Evolutionary conservation across 2,797 vertebrate genomes (phyloP), one percentile per base, ranked within the genome.

Genomic region (Apodemus agrarius): DNA sequence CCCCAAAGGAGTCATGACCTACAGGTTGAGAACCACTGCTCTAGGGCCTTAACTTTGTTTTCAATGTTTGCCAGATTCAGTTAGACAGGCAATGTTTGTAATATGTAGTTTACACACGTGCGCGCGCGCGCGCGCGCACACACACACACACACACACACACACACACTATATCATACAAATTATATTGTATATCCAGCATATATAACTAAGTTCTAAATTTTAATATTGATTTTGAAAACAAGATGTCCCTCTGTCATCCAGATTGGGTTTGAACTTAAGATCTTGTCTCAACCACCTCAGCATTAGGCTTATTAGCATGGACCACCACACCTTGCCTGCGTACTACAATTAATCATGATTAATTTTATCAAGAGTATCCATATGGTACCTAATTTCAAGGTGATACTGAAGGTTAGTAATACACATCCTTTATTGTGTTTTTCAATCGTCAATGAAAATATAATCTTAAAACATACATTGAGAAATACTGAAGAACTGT

Each of bases 361-460:
- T 75, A 49, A 85, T 94, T 85, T 79, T 83, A 72, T 89, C 86
- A 81, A 6, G 9, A 75, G 17, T 63, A 46, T 0, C 7, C 21
- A 75, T 52, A 21, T 81, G 17, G 17, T 46, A 63, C 7, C 54
- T 69, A 67, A 22, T 11, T 96, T 95, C 43, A 87, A 93, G 65
- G 24, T 40, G 78, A 82, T 84, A 7, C 34, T 92, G 6, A 96
- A 52, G 4, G 76, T 92, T 49, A 86, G 16, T 59, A 61, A 34
- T 21, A 10, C 85, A 6, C 61, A 61, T 37, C 52, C 81, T 63
- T 43, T 82, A 57, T 34, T 49, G 54, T 59, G 14, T 72, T 89
- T 94, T 95, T 75, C 93, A 94, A 90, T 63, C 26, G 78, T 8
- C 12, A 54, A 16, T 94, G 43, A 81, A 96, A 91, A 69, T 22